phyloP scores from a whole-genome alignment of 2,113 vertebrate genomes.

The Dolichotis patagonum region DNA sequence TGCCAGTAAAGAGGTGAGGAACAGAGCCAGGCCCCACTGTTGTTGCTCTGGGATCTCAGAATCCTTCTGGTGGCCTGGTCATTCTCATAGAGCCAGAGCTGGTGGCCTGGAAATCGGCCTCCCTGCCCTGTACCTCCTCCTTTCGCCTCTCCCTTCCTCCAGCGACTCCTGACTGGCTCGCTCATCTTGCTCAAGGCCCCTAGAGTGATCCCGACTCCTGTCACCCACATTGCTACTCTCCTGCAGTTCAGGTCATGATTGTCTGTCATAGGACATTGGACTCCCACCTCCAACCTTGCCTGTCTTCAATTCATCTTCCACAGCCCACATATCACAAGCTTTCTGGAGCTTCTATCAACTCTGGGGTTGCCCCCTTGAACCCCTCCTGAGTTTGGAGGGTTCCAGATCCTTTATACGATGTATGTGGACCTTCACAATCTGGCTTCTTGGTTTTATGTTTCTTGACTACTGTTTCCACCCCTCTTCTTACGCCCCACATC shows the following conservation, averaged over 20 bases:
- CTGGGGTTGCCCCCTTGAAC: rapidly evolving
- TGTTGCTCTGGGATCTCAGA: constrained; percentile 19
- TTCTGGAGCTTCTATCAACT: neutral
- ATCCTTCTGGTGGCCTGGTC: neutral
- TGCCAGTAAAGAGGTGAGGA: neutral
- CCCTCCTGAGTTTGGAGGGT: neutral
- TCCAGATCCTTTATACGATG: neutral
- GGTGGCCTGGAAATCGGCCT: neutral
- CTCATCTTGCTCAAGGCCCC: too few relatives aligned
- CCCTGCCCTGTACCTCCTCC: neutral
- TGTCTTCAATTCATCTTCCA: neutral
- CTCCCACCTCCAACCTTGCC: neutral
- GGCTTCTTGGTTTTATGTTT: neutral
- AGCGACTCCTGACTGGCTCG: neutral
- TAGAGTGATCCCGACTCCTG: neutral
- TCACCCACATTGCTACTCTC: rapidly evolving
- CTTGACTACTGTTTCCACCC: neutral
- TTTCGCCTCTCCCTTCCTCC: neutral
- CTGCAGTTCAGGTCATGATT: neutral
- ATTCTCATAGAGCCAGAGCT: neutral
- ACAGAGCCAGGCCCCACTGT: neutral
- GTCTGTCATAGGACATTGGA: neutral
- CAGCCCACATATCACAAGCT: rapidly evolving
- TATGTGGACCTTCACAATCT: neutral
- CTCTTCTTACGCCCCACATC: rapidly evolving